These are phyloP conservation scores for Limenitis camilla DNA, from an alignment of 2,888 invertebrate species.

Conservation along the genomic window DNA sequence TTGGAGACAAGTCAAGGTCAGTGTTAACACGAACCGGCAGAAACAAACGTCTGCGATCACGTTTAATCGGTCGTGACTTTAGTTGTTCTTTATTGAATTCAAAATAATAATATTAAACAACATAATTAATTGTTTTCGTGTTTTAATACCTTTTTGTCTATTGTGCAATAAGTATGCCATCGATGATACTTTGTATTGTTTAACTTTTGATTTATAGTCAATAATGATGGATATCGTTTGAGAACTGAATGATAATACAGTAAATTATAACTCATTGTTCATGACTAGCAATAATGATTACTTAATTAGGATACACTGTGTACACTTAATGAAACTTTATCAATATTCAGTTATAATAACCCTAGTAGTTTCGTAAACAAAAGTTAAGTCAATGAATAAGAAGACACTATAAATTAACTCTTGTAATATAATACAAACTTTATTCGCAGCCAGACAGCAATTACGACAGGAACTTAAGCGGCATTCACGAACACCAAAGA, in stretches of 20 bases:
- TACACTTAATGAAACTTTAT: background rate
- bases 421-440: constrained; percentile 71
- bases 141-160: constrained; percentile 22
- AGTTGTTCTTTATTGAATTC: constrained; percentile 28
- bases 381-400: constrained; percentile 62
- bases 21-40: constrained; percentile 33
- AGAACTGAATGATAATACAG: too few species aligned
- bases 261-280: too few species aligned
- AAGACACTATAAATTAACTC: constrained; percentile 68
- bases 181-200: constrained; percentile 3
- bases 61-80: constrained; percentile 36
- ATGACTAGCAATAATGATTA: background rate
- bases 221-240: too few species aligned
- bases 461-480: constrained; percentile 66
- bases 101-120: constrained; percentile 24
- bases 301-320: background rate
- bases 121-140: constrained; percentile 18
- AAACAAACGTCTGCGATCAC: constrained; percentile 30
- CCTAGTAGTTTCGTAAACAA: constrained; percentile 37
- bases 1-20: constrained; percentile 40
- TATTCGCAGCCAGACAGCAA: constrained; percentile 70
- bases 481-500: constrained; percentile 66
- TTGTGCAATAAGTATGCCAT: constrained; percentile 19
- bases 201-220: background rate
- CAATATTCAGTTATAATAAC: constrained; percentile 15